These are phyloP conservation scores for Aleadryas rufinucha DNA, from an alignment of 2,113 vertebrate genomes.

Conservation along the genomic window DNA sequence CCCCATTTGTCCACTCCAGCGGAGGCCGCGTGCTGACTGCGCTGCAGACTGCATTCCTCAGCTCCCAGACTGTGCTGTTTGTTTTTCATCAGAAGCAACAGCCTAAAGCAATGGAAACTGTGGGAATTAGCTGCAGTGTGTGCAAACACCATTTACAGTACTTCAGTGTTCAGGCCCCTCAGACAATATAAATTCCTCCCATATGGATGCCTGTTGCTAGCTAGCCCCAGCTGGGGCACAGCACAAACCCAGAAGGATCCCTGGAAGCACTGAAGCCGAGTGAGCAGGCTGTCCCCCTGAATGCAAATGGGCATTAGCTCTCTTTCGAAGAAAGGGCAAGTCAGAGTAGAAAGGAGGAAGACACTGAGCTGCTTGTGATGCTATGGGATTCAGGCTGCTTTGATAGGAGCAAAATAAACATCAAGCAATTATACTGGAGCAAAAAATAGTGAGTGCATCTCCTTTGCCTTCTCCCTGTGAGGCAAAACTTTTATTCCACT, in stretches of 20 bases:
- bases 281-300: not conserved
- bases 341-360: not conserved
- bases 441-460: accelerated
- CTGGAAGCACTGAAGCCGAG: not conserved
- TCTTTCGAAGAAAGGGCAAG: not conserved
- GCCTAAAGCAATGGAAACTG: constrained; percentile 62
- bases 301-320: not conserved
- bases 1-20: not conserved
- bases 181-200: constrained; percentile 62
- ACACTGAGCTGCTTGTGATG: not conserved
- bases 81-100: constrained; percentile 64
- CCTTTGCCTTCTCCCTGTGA: not conserved
- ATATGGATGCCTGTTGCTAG: constrained; percentile 3
- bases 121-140: constrained; percentile 51
- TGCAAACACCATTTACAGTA: constrained; percentile 60
- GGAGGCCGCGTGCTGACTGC: accelerated
- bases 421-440: not conserved
- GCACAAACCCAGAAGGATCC: not conserved
- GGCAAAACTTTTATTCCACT: not conserved
- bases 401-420: not conserved
- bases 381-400: not conserved
- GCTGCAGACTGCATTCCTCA: constrained; percentile 43
- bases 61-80: constrained; percentile 48
- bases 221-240: not conserved
- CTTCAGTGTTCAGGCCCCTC: constrained; percentile 23